Conservation (phyloP, 2,113 vertebrate genomes). For the Chunga burmeisteri region DNA sequence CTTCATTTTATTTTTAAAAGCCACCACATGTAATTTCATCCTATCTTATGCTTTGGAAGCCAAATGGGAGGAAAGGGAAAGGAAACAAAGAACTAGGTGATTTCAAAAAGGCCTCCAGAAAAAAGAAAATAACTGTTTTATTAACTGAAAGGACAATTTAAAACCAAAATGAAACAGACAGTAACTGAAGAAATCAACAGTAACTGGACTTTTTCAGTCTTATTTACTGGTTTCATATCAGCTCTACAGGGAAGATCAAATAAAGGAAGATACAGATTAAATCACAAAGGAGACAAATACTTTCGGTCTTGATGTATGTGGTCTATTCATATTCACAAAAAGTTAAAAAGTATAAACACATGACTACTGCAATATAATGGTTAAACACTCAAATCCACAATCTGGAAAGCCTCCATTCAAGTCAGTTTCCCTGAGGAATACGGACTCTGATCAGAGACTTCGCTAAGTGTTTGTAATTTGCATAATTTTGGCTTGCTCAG, state of each 20-base stretch:
- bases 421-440: background rate
- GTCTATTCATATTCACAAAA: background rate
- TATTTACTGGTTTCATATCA: background rate
- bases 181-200: background rate
- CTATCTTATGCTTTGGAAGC: background rate
- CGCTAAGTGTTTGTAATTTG: background rate
- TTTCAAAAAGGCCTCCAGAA: background rate
- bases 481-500: background rate
- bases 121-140: background rate
- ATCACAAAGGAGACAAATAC: background rate
- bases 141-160: background rate
- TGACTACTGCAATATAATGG: background rate
- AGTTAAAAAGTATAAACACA: background rate
- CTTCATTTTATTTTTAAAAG: background rate
- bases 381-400: background rate
- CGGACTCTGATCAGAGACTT: background rate
- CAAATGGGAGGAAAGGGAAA: background rate
- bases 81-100: background rate
- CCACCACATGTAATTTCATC: background rate
- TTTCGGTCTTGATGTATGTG: background rate
- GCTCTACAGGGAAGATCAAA: background rate
- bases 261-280: background rate
- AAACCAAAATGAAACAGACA: background rate
- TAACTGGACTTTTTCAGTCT: background rate
- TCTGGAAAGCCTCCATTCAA: background rate